These are phyloP conservation scores for Astur gentilis DNA, from an alignment of 2,113 vertebrate genomes.

Conservation along the genomic window DNA sequence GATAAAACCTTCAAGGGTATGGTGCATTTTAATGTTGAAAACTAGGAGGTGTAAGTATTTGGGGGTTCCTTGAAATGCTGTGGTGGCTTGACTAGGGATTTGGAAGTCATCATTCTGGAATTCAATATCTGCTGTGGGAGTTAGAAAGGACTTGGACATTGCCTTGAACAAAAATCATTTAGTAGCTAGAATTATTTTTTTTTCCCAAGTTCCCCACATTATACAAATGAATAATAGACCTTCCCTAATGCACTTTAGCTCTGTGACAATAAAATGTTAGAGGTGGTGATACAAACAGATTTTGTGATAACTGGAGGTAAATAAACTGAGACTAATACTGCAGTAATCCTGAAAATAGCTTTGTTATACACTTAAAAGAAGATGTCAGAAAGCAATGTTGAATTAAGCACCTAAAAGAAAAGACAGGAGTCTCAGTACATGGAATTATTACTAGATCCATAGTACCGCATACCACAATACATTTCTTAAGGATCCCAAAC, in stretches of 20 bases:
- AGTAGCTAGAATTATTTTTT: neutral
- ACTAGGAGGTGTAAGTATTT: neutral
- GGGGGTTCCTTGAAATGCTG: neutral
- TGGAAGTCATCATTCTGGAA: neutral
- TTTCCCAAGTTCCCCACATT: neutral
- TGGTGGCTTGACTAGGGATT: neutral
- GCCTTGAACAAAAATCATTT: neutral
- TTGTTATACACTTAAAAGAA: neutral
- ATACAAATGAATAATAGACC: neutral
- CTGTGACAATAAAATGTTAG: neutral
- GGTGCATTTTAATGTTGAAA: neutral
- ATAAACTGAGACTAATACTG: neutral
- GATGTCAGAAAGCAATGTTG: neutral
- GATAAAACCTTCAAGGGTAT: neutral
- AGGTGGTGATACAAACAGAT: neutral
- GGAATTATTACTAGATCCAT: neutral
- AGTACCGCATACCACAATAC: neutral
- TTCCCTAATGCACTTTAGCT: neutral
- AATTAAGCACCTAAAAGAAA: neutral
- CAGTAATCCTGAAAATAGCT: neutral
- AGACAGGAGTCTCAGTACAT: neutral
- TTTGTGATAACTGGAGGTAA: neutral
- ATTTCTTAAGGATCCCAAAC: neutral
- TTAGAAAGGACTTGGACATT: neutral
- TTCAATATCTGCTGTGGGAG: neutral